phyloP scores from a whole-genome alignment of 1,140 invertebrate species.

The Caenorhabditis brenneri region DNA sequence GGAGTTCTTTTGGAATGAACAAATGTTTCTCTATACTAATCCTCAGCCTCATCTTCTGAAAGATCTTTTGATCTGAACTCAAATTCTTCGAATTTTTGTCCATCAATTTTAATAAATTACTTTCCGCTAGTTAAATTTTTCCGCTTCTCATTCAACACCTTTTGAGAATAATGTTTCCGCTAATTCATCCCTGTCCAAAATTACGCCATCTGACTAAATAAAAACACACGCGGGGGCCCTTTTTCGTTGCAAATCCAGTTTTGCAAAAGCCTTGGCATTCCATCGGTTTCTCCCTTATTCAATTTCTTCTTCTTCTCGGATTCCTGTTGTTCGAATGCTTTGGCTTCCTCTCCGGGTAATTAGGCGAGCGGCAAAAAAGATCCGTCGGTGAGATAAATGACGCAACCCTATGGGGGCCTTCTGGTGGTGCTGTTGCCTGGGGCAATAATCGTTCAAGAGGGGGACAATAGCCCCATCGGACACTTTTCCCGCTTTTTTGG shows the following conservation, averaged over 20 bases:
- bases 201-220: neutral
- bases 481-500: conserved; percentile 18
- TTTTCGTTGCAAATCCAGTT: neutral
- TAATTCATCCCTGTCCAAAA: conserved; percentile 24
- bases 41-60: no score
- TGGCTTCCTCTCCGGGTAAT: conserved; percentile 33
- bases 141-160: neutral
- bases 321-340: conserved; percentile 38
- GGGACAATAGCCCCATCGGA: conserved; percentile 33
- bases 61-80: conserved; percentile 8
- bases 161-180: neutral
- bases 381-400: conserved; percentile 39
- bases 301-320: neutral
- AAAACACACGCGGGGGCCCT: neutral
- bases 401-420: no score
- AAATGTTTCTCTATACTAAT: no score
- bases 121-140: conserved; percentile 6
- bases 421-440: neutral
- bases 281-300: neutral
- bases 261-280: conserved; percentile 41
- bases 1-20: no score
- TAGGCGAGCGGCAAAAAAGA: conserved; percentile 21
- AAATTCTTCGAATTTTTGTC: conserved; percentile 15
- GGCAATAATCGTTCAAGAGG: neutral
- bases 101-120: conserved; percentile 3